phyloP scores from a whole-genome alignment of 1,140 invertebrate genomes.

The Mya arenaria region DNA sequence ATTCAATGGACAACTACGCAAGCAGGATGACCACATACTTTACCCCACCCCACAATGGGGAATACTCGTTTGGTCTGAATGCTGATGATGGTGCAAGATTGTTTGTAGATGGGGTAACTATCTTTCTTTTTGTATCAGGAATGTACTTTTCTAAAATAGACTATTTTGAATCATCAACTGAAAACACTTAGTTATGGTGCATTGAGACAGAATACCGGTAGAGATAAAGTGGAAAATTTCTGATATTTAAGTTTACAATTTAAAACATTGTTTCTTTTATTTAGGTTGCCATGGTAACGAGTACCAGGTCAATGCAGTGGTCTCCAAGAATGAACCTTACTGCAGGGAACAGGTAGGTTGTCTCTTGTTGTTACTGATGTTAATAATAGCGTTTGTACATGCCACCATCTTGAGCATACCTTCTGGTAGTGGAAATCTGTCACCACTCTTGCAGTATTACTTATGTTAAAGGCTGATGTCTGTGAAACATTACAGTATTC shows the following conservation, averaged over 20 bases:
- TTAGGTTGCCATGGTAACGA: too few species aligned
- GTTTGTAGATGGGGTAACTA: conserved; percentile 45
- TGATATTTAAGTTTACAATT: neutral
- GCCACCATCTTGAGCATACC: too few species aligned
- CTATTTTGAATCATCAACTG: neutral
- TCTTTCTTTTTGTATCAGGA: neutral
- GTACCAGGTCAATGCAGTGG: too few species aligned
- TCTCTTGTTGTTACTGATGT: too few species aligned
- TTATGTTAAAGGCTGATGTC: too few species aligned
- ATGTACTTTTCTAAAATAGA: neutral
- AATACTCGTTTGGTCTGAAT: conserved; percentile 31
- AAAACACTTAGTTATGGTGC: neutral
- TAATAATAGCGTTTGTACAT: too few species aligned
- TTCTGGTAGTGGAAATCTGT: too few species aligned
- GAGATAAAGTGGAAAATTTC: neutral
- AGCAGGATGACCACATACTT: conserved; percentile 34
- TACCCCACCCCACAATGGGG: conserved; percentile 42
- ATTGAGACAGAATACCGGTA: neutral
- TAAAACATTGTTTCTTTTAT: too few species aligned
- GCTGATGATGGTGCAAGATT: conserved; percentile 29
- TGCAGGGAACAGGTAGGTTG: too few species aligned
- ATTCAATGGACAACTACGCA: conserved; percentile 13
- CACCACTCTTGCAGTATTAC: too few species aligned
- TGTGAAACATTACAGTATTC: too few species aligned
- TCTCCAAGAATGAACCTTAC: too few species aligned